Base-by-base conservation (phyloP, 2,113 vertebrate genomes). In the Eidolon helvum region DNA sequence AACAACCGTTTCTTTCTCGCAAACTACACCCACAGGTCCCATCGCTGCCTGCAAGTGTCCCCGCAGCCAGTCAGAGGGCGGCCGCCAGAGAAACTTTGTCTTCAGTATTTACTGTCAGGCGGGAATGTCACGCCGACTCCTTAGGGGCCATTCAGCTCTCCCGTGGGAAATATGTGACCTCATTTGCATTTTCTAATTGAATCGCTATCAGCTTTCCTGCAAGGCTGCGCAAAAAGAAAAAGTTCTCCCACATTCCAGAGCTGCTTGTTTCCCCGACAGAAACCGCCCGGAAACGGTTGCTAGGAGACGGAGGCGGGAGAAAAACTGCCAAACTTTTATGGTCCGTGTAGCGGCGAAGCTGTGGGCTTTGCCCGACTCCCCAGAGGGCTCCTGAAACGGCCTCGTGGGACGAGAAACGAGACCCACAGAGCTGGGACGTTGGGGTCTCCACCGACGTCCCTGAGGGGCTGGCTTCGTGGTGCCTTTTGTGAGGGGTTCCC, bases 111-210 rank as follows among this genome's bases (percentile, higher is more conserved):
- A 97, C 98, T 90, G 96, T 72, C 97, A 92, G 98, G 97, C 98
- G 59, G 16, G 97, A 97, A 96, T 75, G 93, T 87, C 26, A 69
- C 91, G 97, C 66, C 0, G 74, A 63, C 97, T 97, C 96, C 98
- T 98, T 45, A 78, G 97, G 98, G 96, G 97, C 97, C 86, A 96
- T 85, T 88, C 97, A 5, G 92, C 40, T 57, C 97, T 98, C 98
- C 90, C 16, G 83, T 95, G 98, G 98, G 98, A 98, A 98, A 97
- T 96, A 86, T 96, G 96, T 94, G 98, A 97, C 98, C 98, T 98
- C 98, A 98, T 99, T 98, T 99, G 98, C 98, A 99, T 99, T 98
- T 98, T 98, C 98, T 99, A 99, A 99, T 99, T 99, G 98, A 99
- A 99, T 97, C 98, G 98, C 98, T 99, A 98, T 99, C 98, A 98